These are phyloP conservation scores for Habroteleia sp. DNA, from an alignment of 2,888 invertebrate species.

Conservation along the genomic window DNA sequence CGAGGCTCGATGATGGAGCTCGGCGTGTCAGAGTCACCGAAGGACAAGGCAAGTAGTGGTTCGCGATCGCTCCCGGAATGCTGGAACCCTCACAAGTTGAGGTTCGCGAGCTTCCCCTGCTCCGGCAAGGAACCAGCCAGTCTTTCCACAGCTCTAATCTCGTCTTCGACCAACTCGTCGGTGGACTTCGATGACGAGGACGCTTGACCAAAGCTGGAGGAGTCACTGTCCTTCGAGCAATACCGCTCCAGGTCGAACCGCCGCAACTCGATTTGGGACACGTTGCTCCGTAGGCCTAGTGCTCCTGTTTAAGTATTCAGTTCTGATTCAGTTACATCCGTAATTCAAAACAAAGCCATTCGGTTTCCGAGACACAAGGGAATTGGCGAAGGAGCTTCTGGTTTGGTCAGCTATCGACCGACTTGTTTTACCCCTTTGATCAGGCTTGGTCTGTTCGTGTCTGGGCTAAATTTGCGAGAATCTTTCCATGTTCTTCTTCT, in stretches of 20 bases:
- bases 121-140: slow-evolving; percentile 83
- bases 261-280: slow-evolving; percentile 72
- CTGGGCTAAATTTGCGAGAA: too few species aligned
- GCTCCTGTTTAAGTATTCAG: slow-evolving; percentile 71
- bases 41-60: slow-evolving; percentile 77
- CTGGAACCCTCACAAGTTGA: slow-evolving; percentile 74
- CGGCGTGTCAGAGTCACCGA: slow-evolving; percentile 78
- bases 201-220: slow-evolving; percentile 74
- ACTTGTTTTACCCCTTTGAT: too few species aligned
- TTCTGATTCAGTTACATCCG: too few species aligned
- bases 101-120: slow-evolving; percentile 73
- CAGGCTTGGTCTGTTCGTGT: too few species aligned
- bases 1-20: slow-evolving; percentile 92
- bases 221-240: slow-evolving; percentile 70
- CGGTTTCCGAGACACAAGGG: too few species aligned
- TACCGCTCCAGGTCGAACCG: slow-evolving; percentile 65
- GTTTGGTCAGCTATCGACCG: too few species aligned
- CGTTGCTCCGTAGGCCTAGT: slow-evolving; percentile 75
- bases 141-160: slow-evolving; percentile 85
- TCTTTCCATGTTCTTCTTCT: too few species aligned
- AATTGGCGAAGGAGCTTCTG: too few species aligned
- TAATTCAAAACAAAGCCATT: too few species aligned
- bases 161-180: slow-evolving; percentile 84
- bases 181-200: slow-evolving; percentile 78
- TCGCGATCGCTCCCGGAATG: slow-evolving; percentile 76